Evolutionary conservation across 2,113 vertebrate species (phyloP), one percentile per base, ranked within the genome.

Genomic region (Calyptommatus sinebrachiatus): DNA sequence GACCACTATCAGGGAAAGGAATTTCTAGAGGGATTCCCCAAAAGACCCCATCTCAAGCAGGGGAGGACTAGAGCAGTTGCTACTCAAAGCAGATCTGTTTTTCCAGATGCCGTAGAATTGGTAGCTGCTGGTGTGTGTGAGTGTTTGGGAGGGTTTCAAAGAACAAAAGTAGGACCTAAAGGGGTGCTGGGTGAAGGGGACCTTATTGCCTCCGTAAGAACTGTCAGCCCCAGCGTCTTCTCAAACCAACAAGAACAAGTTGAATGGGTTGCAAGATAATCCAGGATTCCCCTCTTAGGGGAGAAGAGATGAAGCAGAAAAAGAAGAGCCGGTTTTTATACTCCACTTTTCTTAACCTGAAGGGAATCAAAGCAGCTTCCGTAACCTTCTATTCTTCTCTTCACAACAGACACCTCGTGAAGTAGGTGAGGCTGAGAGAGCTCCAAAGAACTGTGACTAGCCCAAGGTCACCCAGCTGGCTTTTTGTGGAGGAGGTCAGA

Each of bases 161-260:
- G 35, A 28, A 80, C n/a, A 12, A 9, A 31, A 61, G 48, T 7
- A 14, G n/a, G 45, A n/a, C 45, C 68, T 2, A 46, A 50, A 11
- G 2, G 28, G 70, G 48, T 2, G 62, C 9, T 14, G 46, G 41
- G 61, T 5, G 11, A 53, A 28, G 46, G n/a, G 18, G 21, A 21
- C 75, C 53, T 28, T 67, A 31, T 31, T 67, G 45, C 63, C n/a
- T 50, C 45, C 22, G n/a, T 2, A 35, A 20, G 57, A 57, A 7
- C 10, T 2, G 76, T 48, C 35, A 72, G 79, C 31, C n/a, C 53
- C 86, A 74, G 29, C 21, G 7, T 77, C 81, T 74, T 85, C 71
- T 82, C 20, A 9, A 21, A 70, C 60, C 8, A 12, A 10, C n/a
- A 61, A 29, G 45, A 10, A 26, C 26, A n/a, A 62, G 70, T 11